Evolutionary conservation across 53 echinoderm and acorn worm genomes (phyloP).

Genomic region (Echinarachnius parma): DNA sequence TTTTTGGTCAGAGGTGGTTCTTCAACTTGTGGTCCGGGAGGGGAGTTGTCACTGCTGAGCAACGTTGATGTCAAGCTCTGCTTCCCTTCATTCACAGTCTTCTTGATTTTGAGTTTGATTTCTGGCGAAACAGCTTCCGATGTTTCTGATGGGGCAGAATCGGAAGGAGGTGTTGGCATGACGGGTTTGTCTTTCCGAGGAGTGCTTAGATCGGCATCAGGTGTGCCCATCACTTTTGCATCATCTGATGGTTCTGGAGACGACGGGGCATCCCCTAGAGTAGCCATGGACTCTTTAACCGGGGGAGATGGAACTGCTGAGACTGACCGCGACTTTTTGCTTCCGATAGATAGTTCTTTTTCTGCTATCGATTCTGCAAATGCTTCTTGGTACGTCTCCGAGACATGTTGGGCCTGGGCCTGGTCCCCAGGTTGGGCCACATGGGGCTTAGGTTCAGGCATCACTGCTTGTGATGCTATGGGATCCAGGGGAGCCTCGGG

Average conservation of each 20-base stretch:
- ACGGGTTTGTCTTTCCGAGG: slow-evolving; percentile 28
- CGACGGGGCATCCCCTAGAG: too few species aligned
- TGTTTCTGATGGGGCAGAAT: slow-evolving; percentile 54
- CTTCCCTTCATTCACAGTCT: slow-evolving; percentile 63
- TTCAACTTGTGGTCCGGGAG: background rate
- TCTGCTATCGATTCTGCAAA: too few species aligned
- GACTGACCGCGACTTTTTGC: too few species aligned
- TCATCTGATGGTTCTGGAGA: slow-evolving; percentile 28
- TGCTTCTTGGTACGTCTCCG: too few species aligned
- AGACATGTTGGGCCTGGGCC: too few species aligned
- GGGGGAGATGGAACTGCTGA: too few species aligned
- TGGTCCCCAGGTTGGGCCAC: slow-evolving; percentile 38
- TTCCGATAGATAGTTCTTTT: too few species aligned
- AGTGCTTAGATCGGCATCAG: background rate
- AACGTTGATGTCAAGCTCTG: slow-evolving; percentile 62
- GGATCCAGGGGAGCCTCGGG: too few species aligned
- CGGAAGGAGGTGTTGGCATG: slow-evolving; percentile 69
- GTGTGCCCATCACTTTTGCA: slow-evolving; percentile 21
- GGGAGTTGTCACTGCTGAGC: slow-evolving; percentile 39
- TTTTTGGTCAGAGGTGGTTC: background rate
- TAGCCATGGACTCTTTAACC: too few species aligned
- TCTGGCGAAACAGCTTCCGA: slow-evolving; percentile 64
- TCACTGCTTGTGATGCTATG: slow-evolving; percentile 4
- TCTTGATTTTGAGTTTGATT: slow-evolving; percentile 74
- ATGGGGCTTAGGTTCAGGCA: slow-evolving; percentile 27